Percentiles rank a stretch among this genome's conserved stretches.
Conservation (phyloP, 2,113 vertebrate genomes). For the Calidris pygmaea region DNA sequence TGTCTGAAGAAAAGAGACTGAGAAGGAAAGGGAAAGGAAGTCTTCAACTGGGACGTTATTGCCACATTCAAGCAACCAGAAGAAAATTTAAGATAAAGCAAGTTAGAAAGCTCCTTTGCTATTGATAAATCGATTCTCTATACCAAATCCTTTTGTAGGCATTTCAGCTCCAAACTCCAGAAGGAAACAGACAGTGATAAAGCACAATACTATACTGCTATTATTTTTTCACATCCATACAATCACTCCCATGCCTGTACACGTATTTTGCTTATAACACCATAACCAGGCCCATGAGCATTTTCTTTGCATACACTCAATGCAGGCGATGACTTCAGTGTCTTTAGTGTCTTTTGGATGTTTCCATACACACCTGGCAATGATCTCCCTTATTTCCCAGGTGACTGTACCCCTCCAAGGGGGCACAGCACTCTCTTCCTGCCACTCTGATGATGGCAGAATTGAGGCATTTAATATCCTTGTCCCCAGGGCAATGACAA, state of each 20-base stretch:
- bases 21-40: neutral
- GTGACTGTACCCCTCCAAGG: neutral
- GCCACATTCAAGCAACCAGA: neutral
- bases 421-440: neutral
- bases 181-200: neutral
- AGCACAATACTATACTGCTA: neutral
- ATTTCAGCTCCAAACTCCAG: neutral
- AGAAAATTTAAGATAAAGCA: neutral
- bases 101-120: neutral
- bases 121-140: neutral
- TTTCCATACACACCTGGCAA: neutral
- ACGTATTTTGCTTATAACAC: too few relatives aligned
- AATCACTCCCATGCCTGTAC: neutral
- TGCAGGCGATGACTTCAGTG: neutral
- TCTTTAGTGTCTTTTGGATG: neutral
- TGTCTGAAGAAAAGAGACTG: neutral
- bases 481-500: neutral
- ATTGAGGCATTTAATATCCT: neutral
- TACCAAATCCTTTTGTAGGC: neutral
- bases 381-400: neutral
- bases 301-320: neutral
- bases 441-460: neutral
- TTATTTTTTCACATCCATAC: neutral
- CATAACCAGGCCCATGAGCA: neutral
- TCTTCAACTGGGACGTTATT: neutral